Evolutionary conservation across 1,140 invertebrate genomes (phyloP).

Genomic region (Eufriesea mexicana): DNA sequence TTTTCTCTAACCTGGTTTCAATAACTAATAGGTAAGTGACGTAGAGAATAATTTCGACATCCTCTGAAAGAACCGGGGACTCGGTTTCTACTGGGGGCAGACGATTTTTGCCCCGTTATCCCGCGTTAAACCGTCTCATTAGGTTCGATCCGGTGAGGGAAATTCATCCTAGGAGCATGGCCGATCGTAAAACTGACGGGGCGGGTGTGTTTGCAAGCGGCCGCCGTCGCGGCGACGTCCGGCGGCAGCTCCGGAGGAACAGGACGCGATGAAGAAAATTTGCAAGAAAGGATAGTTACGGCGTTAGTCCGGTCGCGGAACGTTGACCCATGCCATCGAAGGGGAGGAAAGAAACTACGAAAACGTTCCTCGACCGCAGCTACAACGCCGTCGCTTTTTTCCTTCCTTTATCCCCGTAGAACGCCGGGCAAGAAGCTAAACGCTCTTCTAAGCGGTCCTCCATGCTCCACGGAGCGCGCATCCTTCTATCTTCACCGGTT

Average conservation of each 20-base stretch:
- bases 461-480: constrained; percentile 22
- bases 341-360: neutral
- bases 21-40: too few relatives aligned
- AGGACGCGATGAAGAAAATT: constrained; percentile 30
- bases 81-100: neutral
- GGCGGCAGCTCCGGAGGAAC: too few relatives aligned
- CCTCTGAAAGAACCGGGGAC: neutral
- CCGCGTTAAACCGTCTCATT: neutral
- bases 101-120: too few relatives aligned
- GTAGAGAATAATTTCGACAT: neutral
- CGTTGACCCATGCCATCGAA: constrained; percentile 42
- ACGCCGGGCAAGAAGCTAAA: constrained; percentile 57
- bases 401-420: neutral
- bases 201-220: too few relatives aligned
- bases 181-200: neutral
- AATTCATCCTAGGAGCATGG: neutral
- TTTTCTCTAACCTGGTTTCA: too few relatives aligned
- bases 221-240: too few relatives aligned
- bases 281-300: constrained; percentile 59
- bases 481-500: constrained; percentile 61
- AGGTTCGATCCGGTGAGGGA: neutral
- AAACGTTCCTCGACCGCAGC: constrained; percentile 53
- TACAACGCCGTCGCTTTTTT: constrained; percentile 37
- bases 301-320: constrained; percentile 40
- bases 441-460: constrained; percentile 50